A percentile compares a stretch with the other conserved stretches of the same genome.
Conservation (phyloP, 1,140 invertebrate genomes). For the Ctenoplectra terminalis region DNA sequence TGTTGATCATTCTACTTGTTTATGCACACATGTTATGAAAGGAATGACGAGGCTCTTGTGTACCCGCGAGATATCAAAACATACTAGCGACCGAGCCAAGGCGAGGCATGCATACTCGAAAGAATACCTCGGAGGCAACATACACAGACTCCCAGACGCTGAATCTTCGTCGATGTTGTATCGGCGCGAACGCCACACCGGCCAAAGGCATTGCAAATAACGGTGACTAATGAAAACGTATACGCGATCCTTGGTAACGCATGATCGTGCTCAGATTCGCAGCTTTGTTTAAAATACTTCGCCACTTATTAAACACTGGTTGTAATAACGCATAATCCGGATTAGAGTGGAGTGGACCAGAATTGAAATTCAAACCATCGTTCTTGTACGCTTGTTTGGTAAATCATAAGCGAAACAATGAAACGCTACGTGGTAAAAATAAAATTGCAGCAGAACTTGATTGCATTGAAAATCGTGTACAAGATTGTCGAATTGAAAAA, state of each 20-base stretch:
- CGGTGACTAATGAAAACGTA: conserved; percentile 41
- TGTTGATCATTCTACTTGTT: conserved; percentile 52
- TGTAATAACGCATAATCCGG: not conserved
- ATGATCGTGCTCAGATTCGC: not conserved
- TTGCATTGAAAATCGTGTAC: too few species aligned
- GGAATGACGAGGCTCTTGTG: conserved; percentile 48
- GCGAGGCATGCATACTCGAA: conserved; percentile 39
- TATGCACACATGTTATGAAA: conserved; percentile 54
- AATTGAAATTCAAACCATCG: too few species aligned
- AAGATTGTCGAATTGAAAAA: too few species aligned
- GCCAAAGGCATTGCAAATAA: conserved; percentile 44
- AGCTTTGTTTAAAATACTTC: conserved; percentile 18
- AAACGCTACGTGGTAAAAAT: too few species aligned
- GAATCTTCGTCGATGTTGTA: conserved; percentile 31
- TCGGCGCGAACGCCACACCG: not conserved
- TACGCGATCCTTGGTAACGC: not conserved
- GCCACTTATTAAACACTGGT: not conserved
- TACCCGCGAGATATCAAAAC: conserved; percentile 61
- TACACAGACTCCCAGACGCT: conserved; percentile 12
- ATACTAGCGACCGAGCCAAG: conserved; percentile 29
- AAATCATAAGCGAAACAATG: too few species aligned
- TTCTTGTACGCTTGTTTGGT: too few species aligned
- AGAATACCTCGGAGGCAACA: conserved; percentile 49
- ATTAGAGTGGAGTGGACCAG: not conserved
- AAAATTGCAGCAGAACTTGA: too few species aligned